Evolutionary conservation across 1,140 invertebrate genomes (phyloP), one percentile per base, ranked within the genome.

Genomic region (Eubasilissa regina): DNA sequence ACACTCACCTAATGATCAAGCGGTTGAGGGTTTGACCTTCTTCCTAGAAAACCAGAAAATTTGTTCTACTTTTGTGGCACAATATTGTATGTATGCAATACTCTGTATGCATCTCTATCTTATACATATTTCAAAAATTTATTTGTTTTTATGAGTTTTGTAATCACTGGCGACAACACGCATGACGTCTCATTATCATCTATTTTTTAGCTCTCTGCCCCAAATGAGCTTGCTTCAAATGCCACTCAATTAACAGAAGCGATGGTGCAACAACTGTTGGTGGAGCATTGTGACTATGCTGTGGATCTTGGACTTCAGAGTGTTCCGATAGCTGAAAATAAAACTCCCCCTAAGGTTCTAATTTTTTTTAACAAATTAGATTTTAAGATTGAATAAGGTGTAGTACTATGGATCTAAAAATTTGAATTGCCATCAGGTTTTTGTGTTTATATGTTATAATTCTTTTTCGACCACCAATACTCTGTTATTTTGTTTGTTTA

Each of bases 231-330:
- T 19, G 90, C 97, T 0, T 86, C 87, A 10, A 98, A 98, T 88
- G 94, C 96, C 0, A 90, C 95, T 0, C 93, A 94, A 81, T 93
- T 99, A 19, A 93, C 98, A 83, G 97, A 99, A 80, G 93, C 97
- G 43, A 86, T 99, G 17, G 89, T 98, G 7, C 94, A 97, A 81
- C 94, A 95, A 86, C 87, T 99, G 0, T 92, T 98, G 77, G 93
- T 93, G 13, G 97, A 99, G 84, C 97, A 99, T 86, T 94, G 99
- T 0, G 97, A 99, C 86, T 99, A 99, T 89, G 98, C 97, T 0
- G 84, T 99, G 10, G 98, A 99, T 87, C 85, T 99, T 17, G 98
- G 96, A 0, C 87, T 99, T 56, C 96, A 98, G 85, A 93, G 93
- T 64, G 94, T 99, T 79, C 97, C 98, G 0, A 93, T 97, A 43